Conservation (phyloP, 2,888 invertebrate species). For the Blastobasis adustella region DNA sequence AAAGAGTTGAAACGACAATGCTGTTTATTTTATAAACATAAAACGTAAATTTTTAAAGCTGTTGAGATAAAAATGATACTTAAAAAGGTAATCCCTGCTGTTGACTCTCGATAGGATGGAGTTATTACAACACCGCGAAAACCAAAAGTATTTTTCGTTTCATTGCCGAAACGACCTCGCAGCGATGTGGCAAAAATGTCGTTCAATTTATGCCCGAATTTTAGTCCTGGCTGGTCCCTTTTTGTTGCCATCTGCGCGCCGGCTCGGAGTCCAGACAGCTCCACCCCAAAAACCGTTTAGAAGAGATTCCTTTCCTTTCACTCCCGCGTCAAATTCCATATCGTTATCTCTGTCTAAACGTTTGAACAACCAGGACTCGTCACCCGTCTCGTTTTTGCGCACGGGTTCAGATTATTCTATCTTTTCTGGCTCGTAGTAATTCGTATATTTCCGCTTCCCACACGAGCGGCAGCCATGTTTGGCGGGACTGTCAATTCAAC, state of each 20-base stretch:
- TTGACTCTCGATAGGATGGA: too few species aligned
- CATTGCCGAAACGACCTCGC: slow-evolving; percentile 37
- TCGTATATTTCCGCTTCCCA: slow-evolving; percentile 73
- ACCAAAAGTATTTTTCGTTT: slow-evolving; percentile 24
- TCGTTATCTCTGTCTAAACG: slow-evolving; percentile 57
- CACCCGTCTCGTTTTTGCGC: slow-evolving; percentile 63
- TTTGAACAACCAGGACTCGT: slow-evolving; percentile 58
- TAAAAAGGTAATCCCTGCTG: too few species aligned
- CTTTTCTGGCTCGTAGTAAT: slow-evolving; percentile 64
- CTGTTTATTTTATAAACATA: too few species aligned
- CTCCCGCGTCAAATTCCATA: slow-evolving; percentile 52
- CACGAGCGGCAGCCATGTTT: slow-evolving; percentile 71
- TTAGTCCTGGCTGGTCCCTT: slow-evolving; percentile 64
- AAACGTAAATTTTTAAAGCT: too few species aligned
- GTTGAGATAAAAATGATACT: too few species aligned
- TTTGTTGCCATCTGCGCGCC: slow-evolving; percentile 70
- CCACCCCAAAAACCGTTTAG: slow-evolving; percentile 73
- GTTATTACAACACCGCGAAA: not conserved
- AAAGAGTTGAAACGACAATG: not conserved
- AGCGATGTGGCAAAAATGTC: slow-evolving; percentile 68
- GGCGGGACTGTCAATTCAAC: slow-evolving; percentile 70
- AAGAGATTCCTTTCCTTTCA: slow-evolving; percentile 57
- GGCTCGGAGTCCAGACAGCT: slow-evolving; percentile 68
- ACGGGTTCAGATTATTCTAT: slow-evolving; percentile 49
- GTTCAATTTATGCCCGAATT: slow-evolving; percentile 71